Base-by-base conservation (phyloP, 2,797 vertebrate genomes). In the Choloepus didactylus region DNA sequence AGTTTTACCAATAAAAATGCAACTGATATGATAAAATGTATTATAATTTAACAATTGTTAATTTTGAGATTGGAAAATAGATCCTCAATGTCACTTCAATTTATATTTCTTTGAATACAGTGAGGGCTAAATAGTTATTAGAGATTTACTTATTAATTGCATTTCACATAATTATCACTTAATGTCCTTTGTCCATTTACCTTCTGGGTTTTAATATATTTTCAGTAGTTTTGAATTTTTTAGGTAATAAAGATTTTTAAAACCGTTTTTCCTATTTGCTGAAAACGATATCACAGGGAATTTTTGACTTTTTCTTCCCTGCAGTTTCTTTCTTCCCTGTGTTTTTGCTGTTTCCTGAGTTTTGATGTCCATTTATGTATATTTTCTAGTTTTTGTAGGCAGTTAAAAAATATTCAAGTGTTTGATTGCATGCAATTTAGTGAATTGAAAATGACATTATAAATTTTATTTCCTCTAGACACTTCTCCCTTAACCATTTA, bases 391-490 rank as follows among this genome's bases (percentile, higher is more conserved):
- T 8, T 41, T 41, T 70, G 21, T 19, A 70, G n/a, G 25, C 29
- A 49, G 2, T 77, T 86, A 69, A 56, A 89, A 96, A 92, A 92
- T 81, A 93, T 54, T 94, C 18, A 75, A 76, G 15, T 25, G 10
- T 49, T 95, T 91, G 72, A 76, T 15, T 90, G n/a, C 82, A 81
- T 76, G 67, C 18, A 70, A 91, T 67, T 75, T 88, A 59, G 3
- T 38, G 41, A 86, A 70, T 31, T 75, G 27, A 54, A 76, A 19
- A 3, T n/a, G 31, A 62, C 56, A 90, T 84, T 75, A 49, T 69
- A 62, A 18, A 84, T 66, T 56, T 82, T 89, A 84, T 91, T 91
- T 89, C 38, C n/a, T 91, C 62, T 91, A 66, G 35, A 67, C 44
- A 82, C 3, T 72, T 90, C 72, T 49, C 8, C 8, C 1, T 87